A percentile compares a stretch with the other conserved stretches of the same genome.
phyloP scores from a whole-genome alignment of 2,797 vertebrate genomes.

The Danio aesculapii region DNA sequence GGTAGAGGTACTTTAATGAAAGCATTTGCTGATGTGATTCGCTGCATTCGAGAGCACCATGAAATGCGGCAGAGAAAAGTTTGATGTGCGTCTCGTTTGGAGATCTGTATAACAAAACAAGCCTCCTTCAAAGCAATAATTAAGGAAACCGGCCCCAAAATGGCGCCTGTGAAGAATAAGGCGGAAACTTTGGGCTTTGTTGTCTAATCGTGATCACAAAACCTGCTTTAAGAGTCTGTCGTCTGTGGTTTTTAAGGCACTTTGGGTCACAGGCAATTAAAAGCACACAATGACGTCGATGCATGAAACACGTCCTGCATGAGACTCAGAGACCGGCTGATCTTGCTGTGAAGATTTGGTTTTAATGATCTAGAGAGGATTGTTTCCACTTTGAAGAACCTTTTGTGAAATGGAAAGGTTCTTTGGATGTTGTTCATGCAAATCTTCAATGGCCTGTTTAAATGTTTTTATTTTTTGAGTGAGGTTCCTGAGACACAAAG shows the following conservation, averaged over 20 bases:
- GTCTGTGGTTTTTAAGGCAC: slow-evolving; percentile 87
- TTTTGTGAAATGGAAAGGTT: too few relatives aligned
- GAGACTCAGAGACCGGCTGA: too few relatives aligned
- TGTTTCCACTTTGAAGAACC: too few relatives aligned
- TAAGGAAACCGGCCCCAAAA: slow-evolving; percentile 91
- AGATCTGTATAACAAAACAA: slow-evolving; percentile 89
- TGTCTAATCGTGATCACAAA: slow-evolving; percentile 90
- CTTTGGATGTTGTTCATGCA: too few relatives aligned
- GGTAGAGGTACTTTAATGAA: slow-evolving; percentile 61
- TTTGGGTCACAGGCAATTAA: slow-evolving; percentile 91
- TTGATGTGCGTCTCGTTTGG: slow-evolving; percentile 63
- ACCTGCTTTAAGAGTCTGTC: slow-evolving; percentile 88
- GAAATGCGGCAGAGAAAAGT: slow-evolving; percentile 60
- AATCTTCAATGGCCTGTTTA: too few relatives aligned
- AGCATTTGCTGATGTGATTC: slow-evolving; percentile 62
- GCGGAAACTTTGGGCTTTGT: slow-evolving; percentile 86
- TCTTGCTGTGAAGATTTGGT: too few relatives aligned
- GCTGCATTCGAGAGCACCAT: slow-evolving; percentile 53
- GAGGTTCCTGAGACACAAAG: too few relatives aligned
- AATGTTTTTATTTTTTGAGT: too few relatives aligned
- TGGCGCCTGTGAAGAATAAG: slow-evolving; percentile 86
- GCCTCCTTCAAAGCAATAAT: slow-evolving; percentile 91
- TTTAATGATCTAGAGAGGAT: too few relatives aligned
- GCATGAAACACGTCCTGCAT: not conserved
- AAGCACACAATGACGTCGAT: slow-evolving; percentile 76